Percentiles rank a stretch among this genome's conserved stretches.
Conservation (phyloP, 2,113 vertebrate genomes). For the Nerophis lumbriciformis region DNA sequence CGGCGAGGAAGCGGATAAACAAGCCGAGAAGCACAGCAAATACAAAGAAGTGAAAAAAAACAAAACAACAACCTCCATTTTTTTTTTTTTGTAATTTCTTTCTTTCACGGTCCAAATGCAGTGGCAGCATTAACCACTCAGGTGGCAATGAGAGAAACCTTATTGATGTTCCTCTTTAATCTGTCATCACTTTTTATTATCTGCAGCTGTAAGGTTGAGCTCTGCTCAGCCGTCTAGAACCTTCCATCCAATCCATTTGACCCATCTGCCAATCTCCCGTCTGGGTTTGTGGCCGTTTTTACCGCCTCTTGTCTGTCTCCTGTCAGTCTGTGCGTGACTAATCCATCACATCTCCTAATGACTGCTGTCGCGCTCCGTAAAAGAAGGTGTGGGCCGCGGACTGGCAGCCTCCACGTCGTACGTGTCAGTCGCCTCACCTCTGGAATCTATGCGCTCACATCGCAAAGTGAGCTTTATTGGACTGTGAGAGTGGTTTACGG, state of each 20-base stretch:
- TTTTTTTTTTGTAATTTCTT: constrained; percentile 10
- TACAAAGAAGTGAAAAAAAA: constrained; percentile 19
- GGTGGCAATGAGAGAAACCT: constrained; percentile 59
- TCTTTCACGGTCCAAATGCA: constrained; percentile 29
- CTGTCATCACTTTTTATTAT: constrained; percentile 67
- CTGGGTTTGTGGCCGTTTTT: constrained; percentile 58
- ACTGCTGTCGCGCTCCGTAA: constrained; percentile 56
- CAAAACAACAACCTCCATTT: constrained; percentile 19
- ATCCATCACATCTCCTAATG: constrained; percentile 75
- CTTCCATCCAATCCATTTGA: constrained; percentile 76
- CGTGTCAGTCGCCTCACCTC: constrained; percentile 8
- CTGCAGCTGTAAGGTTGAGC: constrained; percentile 39
- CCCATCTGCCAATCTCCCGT: constrained; percentile 75
- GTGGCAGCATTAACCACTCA: constrained; percentile 46
- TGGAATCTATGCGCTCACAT: constrained; percentile 2
- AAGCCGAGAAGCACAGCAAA: constrained; percentile 27
- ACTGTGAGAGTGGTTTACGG: constrained; percentile 1
- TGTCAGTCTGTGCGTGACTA: constrained; percentile 66
- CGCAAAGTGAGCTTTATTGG: constrained; percentile 14
- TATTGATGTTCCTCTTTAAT: constrained; percentile 53
- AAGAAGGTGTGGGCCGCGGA: constrained; percentile 42
- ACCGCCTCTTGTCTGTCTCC: constrained; percentile 61
- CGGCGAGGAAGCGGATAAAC: constrained; percentile 51
- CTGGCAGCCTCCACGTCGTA: constrained; percentile 37
- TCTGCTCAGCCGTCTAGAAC: constrained; percentile 61